Conservation (phyloP, 2,888 invertebrate species). For the Lampropteryx suffumata region DNA sequence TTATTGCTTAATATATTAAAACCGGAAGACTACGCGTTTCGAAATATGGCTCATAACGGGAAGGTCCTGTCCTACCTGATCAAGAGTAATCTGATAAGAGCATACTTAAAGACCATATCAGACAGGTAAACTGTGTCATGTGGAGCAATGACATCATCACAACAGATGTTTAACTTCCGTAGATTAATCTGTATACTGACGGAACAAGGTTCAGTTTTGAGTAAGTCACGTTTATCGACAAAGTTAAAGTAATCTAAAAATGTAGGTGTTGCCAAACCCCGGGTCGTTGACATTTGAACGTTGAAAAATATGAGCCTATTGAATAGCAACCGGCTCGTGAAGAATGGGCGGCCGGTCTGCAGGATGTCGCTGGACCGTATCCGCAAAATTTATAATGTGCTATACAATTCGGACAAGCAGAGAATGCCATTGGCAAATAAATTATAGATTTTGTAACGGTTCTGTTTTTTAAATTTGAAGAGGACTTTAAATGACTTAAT, state of each 20-base stretch:
- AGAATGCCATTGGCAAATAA: slow-evolving; percentile 2
- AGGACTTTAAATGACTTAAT: slow-evolving; percentile 2
- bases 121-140: slow-evolving; percentile 49
- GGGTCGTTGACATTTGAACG: slow-evolving; percentile 34
- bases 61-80: slow-evolving; percentile 35
- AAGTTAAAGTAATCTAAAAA: slow-evolving; percentile 32
- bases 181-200: slow-evolving; percentile 21
- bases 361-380: slow-evolving; percentile 46
- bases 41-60: slow-evolving; percentile 27
- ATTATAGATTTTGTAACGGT: neutral
- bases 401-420: slow-evolving; percentile 22
- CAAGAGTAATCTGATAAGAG: slow-evolving; percentile 46
- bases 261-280: slow-evolving; percentile 33
- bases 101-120: slow-evolving; percentile 39
- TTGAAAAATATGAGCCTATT: slow-evolving; percentile 41
- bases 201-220: slow-evolving; percentile 22
- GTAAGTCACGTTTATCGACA: slow-evolving; percentile 17
- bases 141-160: slow-evolving; percentile 44
- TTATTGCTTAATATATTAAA: slow-evolving; percentile 8
- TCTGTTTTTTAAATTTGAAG: neutral
- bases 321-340: slow-evolving; percentile 35
- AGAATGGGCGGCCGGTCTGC: slow-evolving; percentile 40
- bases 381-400: slow-evolving; percentile 29
- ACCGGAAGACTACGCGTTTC: slow-evolving; percentile 27
- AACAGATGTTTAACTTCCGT: slow-evolving; percentile 18